These are phyloP conservation scores for Plagodis pulveraria DNA, from an alignment of 2,888 invertebrate species.

Conservation along the genomic window DNA sequence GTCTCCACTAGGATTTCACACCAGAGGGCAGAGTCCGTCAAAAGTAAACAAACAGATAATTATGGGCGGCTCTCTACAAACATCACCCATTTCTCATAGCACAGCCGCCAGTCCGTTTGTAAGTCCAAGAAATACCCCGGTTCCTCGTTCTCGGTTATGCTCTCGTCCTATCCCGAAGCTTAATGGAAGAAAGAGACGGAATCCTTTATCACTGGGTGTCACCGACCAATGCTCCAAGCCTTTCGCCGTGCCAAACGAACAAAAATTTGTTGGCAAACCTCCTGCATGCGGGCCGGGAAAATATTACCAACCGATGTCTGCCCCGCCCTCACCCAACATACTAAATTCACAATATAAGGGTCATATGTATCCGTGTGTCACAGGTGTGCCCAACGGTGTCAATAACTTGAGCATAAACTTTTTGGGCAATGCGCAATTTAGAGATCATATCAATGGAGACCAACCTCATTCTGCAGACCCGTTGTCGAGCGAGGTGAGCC, in stretches of 20 bases:
- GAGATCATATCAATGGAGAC: conserved; percentile 77
- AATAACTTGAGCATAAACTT: conserved; percentile 75
- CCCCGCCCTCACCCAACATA: conserved; percentile 88
- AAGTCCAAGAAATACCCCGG: conserved; percentile 91
- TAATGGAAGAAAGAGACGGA: conserved; percentile 68
- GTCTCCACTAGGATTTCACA: conserved; percentile 70
- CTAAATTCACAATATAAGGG: conserved; percentile 75
- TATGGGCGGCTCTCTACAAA: conserved; percentile 74
- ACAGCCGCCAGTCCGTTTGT: conserved; percentile 92
- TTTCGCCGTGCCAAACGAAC: conserved; percentile 77
- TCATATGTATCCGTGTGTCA: conserved; percentile 76
- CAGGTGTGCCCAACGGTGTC: conserved; percentile 66
- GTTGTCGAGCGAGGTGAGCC: conserved; percentile 85
- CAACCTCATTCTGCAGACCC: conserved; percentile 79
- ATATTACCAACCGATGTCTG: conserved; percentile 86
- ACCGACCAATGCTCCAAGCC: conserved; percentile 62
- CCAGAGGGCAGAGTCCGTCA: conserved; percentile 69
- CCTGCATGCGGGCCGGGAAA: conserved; percentile 61
- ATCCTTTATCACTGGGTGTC: conserved; percentile 65
- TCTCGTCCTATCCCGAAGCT: conserved; percentile 80
- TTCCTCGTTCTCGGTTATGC: conserved; percentile 87
- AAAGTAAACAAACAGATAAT: conserved; percentile 65
- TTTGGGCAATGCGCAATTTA: conserved; percentile 69
- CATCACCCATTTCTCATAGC: conserved; percentile 85
- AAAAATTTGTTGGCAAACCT: conserved; percentile 68